Evolutionary conservation across 2,113 vertebrate species (phyloP), one percentile per base, ranked within the genome.

Genomic region (Caranx melampygus): DNA sequence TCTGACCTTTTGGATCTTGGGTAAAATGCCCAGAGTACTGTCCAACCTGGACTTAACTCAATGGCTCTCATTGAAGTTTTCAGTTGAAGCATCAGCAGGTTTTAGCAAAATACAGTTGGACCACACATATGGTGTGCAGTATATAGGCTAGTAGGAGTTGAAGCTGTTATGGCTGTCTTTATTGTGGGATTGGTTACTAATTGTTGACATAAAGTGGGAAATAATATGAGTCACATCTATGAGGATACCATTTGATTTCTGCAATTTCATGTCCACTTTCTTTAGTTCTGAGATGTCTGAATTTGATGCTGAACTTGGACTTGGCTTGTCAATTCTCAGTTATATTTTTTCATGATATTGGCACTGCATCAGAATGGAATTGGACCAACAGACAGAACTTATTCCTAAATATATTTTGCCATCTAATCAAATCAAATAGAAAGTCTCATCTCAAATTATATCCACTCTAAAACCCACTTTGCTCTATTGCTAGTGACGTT

Each of bases 341-440:
- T 33, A 14, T 45, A 6, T 49, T 15, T 18, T 37, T 72, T 68
- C 20, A 52, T 21, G 20, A 61, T 49, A 4, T 16, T 66, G 65
- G 52, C 74, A 33, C 26, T 12, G 31, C 4, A 82, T 47, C 70
- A 55, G 54, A 74, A 34, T 47, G 51, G 45, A 69, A 59, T 42
- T 7, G 1, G 3, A 40, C 74, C 9, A 33, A 73, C 71, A 81
- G 18, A 44, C 15, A 42, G 0, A 72, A 57, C 42, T 79, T 51
- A 74, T 74, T 61, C 61, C 13, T 13, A 54, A 79, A 60, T 60
- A 6, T 10, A 61, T 67, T 45, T 26, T 20, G 69, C 45, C 47
- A 34, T 81, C 40, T 78, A 70, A 84, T 78, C 42, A 81, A 62
- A 81, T 76, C 59, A 69, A 64, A 72, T 3, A 70, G 21, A 88